phyloP scores from a whole-genome alignment of 2,888 invertebrate species.

The Bombyx huttoni region DNA sequence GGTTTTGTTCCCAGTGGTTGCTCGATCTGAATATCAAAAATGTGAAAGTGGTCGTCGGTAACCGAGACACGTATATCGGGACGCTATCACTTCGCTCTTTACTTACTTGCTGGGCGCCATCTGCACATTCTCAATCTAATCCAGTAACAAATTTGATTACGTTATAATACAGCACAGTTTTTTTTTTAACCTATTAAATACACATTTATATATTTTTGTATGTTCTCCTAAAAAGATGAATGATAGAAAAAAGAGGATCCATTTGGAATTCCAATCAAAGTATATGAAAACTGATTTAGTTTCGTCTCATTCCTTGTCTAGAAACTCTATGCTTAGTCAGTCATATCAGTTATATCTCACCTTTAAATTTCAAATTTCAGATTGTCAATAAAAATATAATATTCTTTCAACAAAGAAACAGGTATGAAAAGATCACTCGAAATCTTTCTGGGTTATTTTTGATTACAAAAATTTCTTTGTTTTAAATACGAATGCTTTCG shows the following conservation, averaged over 20 bases:
- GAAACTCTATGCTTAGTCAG: too few species aligned
- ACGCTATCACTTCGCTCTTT: constrained; percentile 71
- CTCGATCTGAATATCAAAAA: constrained; percentile 71
- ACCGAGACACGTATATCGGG: constrained; percentile 65
- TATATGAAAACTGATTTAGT: too few species aligned
- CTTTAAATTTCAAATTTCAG: background rate
- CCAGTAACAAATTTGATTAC: constrained; percentile 65
- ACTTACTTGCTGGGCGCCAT: constrained; percentile 66
- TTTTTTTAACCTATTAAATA: constrained; percentile 11
- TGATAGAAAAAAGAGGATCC: too few species aligned
- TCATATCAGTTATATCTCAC: background rate
- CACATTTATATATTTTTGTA: background rate
- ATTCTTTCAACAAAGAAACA: background rate
- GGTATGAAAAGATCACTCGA: background rate
- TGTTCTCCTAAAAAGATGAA: background rate
- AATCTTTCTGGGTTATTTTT: background rate
- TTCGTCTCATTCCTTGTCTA: too few species aligned
- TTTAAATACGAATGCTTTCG: constrained; percentile 27
- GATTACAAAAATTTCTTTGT: constrained; percentile 5
- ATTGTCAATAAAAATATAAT: background rate
- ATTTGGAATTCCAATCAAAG: too few species aligned
- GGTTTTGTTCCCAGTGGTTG: constrained; percentile 66
- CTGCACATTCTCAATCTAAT: constrained; percentile 66
- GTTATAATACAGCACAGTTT: constrained; percentile 39
- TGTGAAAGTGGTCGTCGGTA: constrained; percentile 66